Evolutionary conservation across 64 coral and sea anemone species (phyloP).

Genomic region (Montipora efflorescens): DNA sequence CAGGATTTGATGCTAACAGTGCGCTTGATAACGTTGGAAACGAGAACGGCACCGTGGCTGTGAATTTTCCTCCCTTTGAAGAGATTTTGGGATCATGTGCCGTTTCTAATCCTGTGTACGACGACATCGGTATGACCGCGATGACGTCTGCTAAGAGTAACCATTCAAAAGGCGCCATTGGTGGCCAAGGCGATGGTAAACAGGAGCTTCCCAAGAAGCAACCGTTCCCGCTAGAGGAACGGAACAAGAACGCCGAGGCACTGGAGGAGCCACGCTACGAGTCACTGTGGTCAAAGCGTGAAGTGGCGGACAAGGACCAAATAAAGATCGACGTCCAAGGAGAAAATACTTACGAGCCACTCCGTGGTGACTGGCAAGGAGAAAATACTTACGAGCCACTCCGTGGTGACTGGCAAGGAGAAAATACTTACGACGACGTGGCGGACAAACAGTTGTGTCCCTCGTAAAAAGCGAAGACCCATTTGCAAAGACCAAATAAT

Average conservation of each 20-base stretch:
- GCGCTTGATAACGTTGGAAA: background rate
- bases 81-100: background rate
- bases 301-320: background rate
- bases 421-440: background rate
- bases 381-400: too few species aligned
- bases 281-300: background rate
- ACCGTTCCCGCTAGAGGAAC: background rate
- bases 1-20: background rate
- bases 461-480: too few species aligned
- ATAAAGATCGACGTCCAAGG: background rate
- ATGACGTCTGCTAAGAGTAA: background rate
- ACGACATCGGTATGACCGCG: slow-evolving; percentile 2
- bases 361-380: too few species aligned
- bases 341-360: background rate
- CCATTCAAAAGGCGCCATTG: background rate
- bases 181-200: background rate
- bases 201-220: slow-evolving; percentile 4
- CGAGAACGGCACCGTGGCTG: background rate
- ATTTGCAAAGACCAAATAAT: too few species aligned
- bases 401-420: too few species aligned
- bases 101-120: slow-evolving; percentile 2
- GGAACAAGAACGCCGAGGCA: background rate
- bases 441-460: too few species aligned
- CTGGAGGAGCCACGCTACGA: slow-evolving; percentile 6
- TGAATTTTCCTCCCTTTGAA: slow-evolving; percentile 21